Evolutionary conservation across 2,888 invertebrate genomes (phyloP).

Genomic region (Rhodophaea formosa): DNA sequence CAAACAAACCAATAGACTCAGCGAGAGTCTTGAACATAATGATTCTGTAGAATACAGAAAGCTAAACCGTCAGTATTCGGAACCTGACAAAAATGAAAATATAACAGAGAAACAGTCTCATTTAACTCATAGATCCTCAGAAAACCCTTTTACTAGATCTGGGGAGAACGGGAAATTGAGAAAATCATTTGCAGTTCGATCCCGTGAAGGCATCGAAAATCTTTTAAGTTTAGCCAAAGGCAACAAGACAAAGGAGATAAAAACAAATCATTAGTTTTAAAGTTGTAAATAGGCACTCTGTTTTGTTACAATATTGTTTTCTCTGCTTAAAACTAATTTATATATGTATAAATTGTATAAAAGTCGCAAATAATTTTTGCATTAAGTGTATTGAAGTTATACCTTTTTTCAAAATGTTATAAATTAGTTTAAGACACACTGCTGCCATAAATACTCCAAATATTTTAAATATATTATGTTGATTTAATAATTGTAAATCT

Average conservation of each 20-base stretch:
- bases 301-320: background rate
- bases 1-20: conserved; percentile 30
- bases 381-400: too few relatives aligned
- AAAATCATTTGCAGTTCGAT: conserved; percentile 70
- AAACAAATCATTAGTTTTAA: conserved; percentile 46
- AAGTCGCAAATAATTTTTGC: too few relatives aligned
- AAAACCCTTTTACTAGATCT: conserved; percentile 59
- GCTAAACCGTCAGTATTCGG: conserved; percentile 50
- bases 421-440: too few relatives aligned
- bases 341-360: too few relatives aligned
- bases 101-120: conserved; percentile 37
- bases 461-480: too few relatives aligned
- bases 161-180: conserved; percentile 65
- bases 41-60: conserved; percentile 58
- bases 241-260: conserved; percentile 50
- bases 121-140: conserved; percentile 49
- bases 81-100: conserved; percentile 40
- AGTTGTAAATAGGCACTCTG: background rate
- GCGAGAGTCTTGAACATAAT: conserved; percentile 36
- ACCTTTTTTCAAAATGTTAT: too few relatives aligned
- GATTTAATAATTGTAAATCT: too few relatives aligned
- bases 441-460: too few relatives aligned
- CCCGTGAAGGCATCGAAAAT: conserved; percentile 71
- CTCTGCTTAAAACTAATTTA: background rate
- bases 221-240: conserved; percentile 62